Evolutionary conservation across 2,113 vertebrate species (phyloP).

Genomic region (Cacatua alba): DNA sequence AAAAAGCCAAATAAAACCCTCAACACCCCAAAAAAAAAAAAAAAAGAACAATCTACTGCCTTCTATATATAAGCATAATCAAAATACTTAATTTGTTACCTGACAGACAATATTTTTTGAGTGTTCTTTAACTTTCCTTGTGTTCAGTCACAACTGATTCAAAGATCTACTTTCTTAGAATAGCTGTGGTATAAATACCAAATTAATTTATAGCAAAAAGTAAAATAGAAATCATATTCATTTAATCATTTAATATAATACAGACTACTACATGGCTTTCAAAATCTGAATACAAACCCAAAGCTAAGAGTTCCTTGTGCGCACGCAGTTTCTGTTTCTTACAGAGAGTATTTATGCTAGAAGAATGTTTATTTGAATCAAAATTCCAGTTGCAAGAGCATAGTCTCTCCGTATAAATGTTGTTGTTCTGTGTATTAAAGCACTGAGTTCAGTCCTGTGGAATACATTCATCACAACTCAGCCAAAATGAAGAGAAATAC

Average conservation of each 20-base stretch:
- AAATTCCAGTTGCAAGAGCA: background rate
- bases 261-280: background rate
- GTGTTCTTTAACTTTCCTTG: background rate
- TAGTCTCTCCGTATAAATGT: background rate
- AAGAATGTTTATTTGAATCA: background rate
- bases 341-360: background rate
- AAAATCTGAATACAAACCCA: background rate
- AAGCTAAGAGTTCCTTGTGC: background rate
- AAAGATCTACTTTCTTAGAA: background rate
- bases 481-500: background rate
- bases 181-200: background rate
- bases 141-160: background rate
- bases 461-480: background rate
- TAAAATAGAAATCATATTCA: background rate
- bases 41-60: background rate
- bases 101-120: background rate
- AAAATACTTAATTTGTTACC: background rate
- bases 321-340: background rate
- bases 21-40: background rate
- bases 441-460: background rate
- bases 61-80: background rate
- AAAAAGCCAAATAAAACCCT: fast-evolving
- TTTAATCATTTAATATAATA: background rate
- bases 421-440: background rate
- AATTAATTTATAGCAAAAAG: background rate